These are phyloP conservation scores for Cataglyphis rosenhaueri DNA, from an alignment of 2,888 invertebrate species.

Conservation along the genomic window DNA sequence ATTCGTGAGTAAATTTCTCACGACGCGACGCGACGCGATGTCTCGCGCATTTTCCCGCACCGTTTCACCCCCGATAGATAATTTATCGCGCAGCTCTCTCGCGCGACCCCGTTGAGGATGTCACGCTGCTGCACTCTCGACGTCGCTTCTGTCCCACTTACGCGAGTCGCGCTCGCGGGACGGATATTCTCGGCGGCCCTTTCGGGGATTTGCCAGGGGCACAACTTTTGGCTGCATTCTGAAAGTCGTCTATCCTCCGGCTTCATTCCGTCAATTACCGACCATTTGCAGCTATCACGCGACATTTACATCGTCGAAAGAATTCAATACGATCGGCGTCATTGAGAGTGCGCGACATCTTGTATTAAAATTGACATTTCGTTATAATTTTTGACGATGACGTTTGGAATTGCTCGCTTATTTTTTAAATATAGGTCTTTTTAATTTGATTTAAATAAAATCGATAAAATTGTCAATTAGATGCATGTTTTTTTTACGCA, in stretches of 20 bases:
- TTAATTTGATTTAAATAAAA: background rate
- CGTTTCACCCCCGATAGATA: slow-evolving; percentile 50
- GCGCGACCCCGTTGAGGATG: slow-evolving; percentile 54
- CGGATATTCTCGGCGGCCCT: slow-evolving; percentile 34
- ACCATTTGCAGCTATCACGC: background rate
- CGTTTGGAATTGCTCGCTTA: background rate
- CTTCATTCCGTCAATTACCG: slow-evolving; percentile 28
- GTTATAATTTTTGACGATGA: background rate
- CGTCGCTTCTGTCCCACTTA: slow-evolving; percentile 62
- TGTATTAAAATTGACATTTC: slow-evolving; percentile 6
- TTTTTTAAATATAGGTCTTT: background rate
- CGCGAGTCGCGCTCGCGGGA: slow-evolving; percentile 47
- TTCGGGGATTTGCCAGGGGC: slow-evolving; percentile 19
- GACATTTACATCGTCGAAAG: background rate
- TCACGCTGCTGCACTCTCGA: slow-evolving; percentile 24
- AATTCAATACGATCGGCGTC: background rate
- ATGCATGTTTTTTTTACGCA: background rate
- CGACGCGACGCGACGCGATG: slow-evolving; percentile 30
- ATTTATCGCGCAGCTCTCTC: slow-evolving; percentile 63
- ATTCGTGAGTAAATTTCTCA: slow-evolving; percentile 25
- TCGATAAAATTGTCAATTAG: no score
- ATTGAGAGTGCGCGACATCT: background rate
- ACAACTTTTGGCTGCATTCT: slow-evolving; percentile 16
- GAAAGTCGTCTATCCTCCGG: slow-evolving; percentile 24
- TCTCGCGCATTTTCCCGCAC: slow-evolving; percentile 2